Base-by-base conservation (phyloP, 1,140 invertebrate genomes). In the Zaprionus kolodkinae region DNA sequence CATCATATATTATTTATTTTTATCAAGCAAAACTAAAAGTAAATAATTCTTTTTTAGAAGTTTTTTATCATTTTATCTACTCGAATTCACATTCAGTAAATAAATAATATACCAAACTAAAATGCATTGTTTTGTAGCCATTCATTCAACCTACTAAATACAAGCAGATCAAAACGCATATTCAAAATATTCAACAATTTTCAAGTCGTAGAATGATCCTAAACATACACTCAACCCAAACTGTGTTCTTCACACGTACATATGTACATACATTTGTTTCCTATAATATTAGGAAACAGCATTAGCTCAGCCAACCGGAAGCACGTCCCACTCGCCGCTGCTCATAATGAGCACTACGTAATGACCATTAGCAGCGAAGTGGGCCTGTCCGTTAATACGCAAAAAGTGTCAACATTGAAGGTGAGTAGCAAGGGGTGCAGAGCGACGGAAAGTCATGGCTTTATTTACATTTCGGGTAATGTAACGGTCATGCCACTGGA, bases 391-490 rank as follows among this genome's bases (percentile, higher is more conserved):
- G 74, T 73, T 73, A 54, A 73, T 63, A 80, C 79, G 76, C 81
- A 85, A 81, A 85, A 85, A 81, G 69, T 85, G 81, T 85, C 81
- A 85, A 85, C 81, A 80, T 73, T 65, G 21, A 21, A 21, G 21
- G 21, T 52, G 15, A 36, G 45, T 21, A 21, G 59, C 54, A 38
- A 21, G 68, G 63, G 61, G 15, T 15, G 35, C 12, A 33, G 40
- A 33, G 27, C 15, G 13, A 30, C 17, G 27, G 9, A 30, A 3
- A 56, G 13, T n/a, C 15, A 35, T 45, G 40, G n/a, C 40, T 45
- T 45, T 45, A 43, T 63, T 69, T 73, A 62, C 75, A 80, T 70
- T 84, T 84, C 61, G 69, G 77, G 66, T 56, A 85, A 77, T 85
- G 81, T 85, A 84, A 80, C 81, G 81, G 81, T 84, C 73, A 81